Conservation (phyloP, 1,140 invertebrate genomes). For the Papilio dardanus region DNA sequence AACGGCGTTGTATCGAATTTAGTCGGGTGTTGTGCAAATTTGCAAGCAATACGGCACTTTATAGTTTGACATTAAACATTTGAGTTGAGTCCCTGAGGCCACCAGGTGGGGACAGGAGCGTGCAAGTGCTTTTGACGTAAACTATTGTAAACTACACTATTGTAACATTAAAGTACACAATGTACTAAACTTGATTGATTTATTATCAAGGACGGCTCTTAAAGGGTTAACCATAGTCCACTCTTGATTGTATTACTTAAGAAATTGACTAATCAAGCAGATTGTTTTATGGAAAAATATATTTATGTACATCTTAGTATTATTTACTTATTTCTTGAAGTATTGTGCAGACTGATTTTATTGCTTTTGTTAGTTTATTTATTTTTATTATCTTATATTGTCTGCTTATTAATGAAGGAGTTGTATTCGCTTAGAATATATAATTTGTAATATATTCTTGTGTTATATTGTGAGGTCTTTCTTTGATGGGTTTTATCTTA, state of each 20-base stretch:
- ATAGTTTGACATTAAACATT: slow-evolving; percentile 30
- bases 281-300: too few relatives aligned
- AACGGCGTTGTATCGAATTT: slow-evolving; percentile 47
- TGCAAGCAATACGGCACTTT: slow-evolving; percentile 36
- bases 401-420: not conserved
- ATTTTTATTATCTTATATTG: not conserved
- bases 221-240: not conserved
- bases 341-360: not conserved
- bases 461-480: too few relatives aligned
- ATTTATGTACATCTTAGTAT: too few relatives aligned
- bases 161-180: not conserved
- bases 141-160: not conserved
- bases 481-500: not conserved
- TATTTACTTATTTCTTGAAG: too few relatives aligned
- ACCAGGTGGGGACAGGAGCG: slow-evolving; percentile 12
- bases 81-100: slow-evolving; percentile 7
- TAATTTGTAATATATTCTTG: not conserved
- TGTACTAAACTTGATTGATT: not conserved
- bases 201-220: not conserved
- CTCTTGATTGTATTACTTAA: too few relatives aligned
- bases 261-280: too few relatives aligned
- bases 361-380: not conserved
- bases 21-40: slow-evolving; percentile 44
- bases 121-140: slow-evolving; percentile 18
- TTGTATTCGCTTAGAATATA: not conserved